phyloP scores from a whole-genome alignment of 2,797 vertebrate species.

The Melanotaenia nigrans region DNA sequence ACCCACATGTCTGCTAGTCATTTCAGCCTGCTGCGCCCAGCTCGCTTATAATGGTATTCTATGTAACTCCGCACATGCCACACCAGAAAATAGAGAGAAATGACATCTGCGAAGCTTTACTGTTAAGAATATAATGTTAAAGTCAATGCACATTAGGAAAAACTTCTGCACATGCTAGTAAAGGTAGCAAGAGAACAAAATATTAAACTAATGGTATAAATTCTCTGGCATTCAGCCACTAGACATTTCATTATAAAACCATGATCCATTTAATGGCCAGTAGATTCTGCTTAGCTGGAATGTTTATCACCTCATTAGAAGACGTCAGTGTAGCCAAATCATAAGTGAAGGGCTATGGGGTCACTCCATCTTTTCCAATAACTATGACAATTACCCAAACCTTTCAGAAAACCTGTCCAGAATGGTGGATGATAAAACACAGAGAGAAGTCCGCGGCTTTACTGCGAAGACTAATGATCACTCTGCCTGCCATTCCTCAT shows the following conservation, averaged over 20 bases:
- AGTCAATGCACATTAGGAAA: conserved; percentile 52
- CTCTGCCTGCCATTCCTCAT: conserved; percentile 75
- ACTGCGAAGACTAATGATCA: conserved; percentile 78
- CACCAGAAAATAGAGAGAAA: conserved; percentile 47
- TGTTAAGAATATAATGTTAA: conserved; percentile 49
- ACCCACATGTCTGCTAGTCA: conserved; percentile 70
- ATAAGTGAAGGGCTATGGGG: conserved; percentile 70
- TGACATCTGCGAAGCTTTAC: conserved; percentile 61
- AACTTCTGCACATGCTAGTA: conserved; percentile 36
- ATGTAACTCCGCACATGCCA: conserved; percentile 63
- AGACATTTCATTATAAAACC: conserved; percentile 75
- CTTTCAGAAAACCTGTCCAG: conserved; percentile 76
- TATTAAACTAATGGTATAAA: conserved; percentile 69
- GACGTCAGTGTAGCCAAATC: conserved; percentile 62
- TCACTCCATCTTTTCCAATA: conserved; percentile 80
- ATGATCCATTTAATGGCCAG: conserved; percentile 74
- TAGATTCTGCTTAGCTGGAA: conserved; percentile 75
- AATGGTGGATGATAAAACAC: conserved; percentile 75
- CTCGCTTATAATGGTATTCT: conserved; percentile 70
- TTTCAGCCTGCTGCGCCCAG: conserved; percentile 64
- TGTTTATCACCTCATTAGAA: conserved; percentile 81
- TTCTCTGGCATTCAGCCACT: conserved; percentile 60
- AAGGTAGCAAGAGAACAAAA: conserved; percentile 58
- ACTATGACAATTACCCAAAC: conserved; percentile 75
- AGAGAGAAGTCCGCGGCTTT: conserved; percentile 68